Conservation (phyloP, 2,113 vertebrate species). For the Asarcornis scutulata region DNA sequence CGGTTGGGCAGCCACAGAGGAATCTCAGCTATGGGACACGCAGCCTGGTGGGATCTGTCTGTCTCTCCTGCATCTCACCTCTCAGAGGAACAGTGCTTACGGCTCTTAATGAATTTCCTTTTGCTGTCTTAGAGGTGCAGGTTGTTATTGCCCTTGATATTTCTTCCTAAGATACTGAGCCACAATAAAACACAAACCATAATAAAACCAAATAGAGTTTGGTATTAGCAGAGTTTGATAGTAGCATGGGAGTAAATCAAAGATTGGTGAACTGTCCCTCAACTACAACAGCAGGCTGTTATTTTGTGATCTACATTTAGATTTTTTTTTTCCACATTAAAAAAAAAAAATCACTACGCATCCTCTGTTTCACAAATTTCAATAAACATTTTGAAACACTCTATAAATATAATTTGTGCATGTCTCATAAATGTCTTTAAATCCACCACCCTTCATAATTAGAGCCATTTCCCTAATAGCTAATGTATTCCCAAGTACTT, state of each 20-base stretch:
- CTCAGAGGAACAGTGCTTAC: not conserved
- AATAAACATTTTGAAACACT: constrained; percentile 24
- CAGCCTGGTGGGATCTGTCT: not conserved
- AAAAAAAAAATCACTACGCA: not conserved
- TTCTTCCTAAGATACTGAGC: not conserved
- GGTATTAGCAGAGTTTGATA: not conserved
- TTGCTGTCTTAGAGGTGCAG: not conserved
- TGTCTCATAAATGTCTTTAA: constrained; percentile 8
- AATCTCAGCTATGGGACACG: not conserved
- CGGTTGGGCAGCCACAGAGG: not conserved
- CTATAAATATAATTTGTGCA: not conserved
- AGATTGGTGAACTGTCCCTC: not conserved
- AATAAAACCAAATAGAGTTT: not conserved
- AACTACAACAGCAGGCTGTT: not conserved
- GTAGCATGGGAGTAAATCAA: not conserved
- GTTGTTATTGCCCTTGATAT: not conserved
- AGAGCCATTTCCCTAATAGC: not conserved
- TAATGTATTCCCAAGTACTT: not conserved
- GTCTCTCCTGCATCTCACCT: not conserved
- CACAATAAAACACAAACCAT: not conserved
- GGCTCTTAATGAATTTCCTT: not conserved
- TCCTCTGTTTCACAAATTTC: not conserved
- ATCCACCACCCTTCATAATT: not conserved
- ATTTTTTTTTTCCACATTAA: constrained; percentile 11
- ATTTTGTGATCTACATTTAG: not conserved